Conservation (phyloP, 1,140 invertebrate species). For the Philotrypesis tridentata region DNA sequence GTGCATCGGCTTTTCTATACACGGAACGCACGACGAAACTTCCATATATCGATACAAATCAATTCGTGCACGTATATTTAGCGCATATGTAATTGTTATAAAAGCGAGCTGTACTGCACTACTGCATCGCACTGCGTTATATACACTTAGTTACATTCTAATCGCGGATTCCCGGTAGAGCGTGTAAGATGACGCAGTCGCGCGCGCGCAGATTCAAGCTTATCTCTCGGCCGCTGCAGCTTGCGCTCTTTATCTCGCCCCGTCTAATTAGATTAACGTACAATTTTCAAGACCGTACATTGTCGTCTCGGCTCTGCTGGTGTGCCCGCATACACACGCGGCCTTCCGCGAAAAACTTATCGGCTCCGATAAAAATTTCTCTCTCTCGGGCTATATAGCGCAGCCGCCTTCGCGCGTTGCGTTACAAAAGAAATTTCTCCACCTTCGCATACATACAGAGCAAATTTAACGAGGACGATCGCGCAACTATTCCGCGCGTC, state of each 20-base stretch:
- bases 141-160: neutral
- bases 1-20: too few relatives aligned
- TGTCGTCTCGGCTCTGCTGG: conserved; percentile 16
- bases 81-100: neutral
- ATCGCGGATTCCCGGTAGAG: conserved; percentile 32
- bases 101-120: neutral
- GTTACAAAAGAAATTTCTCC: neutral
- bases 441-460: neutral
- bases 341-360: neutral
- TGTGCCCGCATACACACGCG: too few relatives aligned
- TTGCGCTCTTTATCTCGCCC: neutral
- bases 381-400: too few relatives aligned
- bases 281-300: neutral
- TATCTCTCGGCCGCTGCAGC: neutral
- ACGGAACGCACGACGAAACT: too few relatives aligned
- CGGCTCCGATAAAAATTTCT: neutral
- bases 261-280: conserved; percentile 37
- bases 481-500: neutral
- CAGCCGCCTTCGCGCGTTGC: neutral
- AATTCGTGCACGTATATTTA: too few relatives aligned
- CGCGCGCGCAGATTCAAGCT: too few relatives aligned
- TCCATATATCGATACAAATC: too few relatives aligned
- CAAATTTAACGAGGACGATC: conserved; percentile 17
- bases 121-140: neutral
- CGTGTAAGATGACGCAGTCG: conserved; percentile 24